These are phyloP conservation scores for Rhinella marina DNA, from an alignment of 2,797 vertebrate genomes.

Conservation along the genomic window DNA sequence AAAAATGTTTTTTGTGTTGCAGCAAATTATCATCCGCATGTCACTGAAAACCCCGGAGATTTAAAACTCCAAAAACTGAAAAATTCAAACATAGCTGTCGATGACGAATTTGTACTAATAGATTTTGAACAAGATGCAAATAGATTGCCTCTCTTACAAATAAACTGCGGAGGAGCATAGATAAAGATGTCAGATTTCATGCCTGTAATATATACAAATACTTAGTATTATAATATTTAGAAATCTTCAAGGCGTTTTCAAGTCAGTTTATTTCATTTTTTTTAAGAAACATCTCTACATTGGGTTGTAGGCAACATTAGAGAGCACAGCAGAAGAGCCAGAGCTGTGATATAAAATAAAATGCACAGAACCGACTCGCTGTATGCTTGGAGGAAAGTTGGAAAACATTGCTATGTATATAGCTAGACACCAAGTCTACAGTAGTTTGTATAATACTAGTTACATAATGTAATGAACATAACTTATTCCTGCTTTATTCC, in stretches of 20 bases:
- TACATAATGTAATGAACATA: neutral
- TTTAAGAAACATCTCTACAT: neutral
- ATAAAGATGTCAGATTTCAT: neutral
- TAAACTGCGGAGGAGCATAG: neutral
- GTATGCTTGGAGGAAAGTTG: neutral
- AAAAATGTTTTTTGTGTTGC: neutral
- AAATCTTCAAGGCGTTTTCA: neutral
- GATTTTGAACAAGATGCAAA: constrained; percentile 12
- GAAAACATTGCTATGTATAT: neutral
- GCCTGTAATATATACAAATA: neutral
- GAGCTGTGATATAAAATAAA: neutral
- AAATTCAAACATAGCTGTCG: neutral
- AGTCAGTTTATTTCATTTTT: neutral
- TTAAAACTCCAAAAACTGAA: neutral
- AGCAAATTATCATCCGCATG: neutral
- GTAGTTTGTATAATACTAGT: neutral
- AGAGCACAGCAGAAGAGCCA: neutral
- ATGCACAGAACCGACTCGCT: neutral
- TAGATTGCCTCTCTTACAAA: neutral
- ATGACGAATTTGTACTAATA: constrained; percentile 5
- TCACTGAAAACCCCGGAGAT: neutral
- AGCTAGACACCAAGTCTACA: neutral
- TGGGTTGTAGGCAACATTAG: neutral
- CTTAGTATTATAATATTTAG: neutral
- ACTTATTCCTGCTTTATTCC: neutral